Evolutionary conservation across 2,888 invertebrate genomes (phyloP).

Genomic region (Ophraella communa): DNA sequence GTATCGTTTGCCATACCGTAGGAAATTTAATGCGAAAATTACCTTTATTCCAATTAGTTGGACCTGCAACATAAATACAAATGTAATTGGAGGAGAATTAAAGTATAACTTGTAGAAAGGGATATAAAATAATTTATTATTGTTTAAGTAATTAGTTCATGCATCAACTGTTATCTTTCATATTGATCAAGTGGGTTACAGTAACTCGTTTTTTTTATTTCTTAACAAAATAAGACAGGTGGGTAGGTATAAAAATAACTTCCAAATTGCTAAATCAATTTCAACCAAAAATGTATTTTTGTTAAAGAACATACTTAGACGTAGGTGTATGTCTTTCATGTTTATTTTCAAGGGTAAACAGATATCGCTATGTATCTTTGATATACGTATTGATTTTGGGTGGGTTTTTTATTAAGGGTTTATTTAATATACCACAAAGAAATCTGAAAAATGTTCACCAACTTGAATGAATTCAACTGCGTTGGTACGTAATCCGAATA

Average conservation of each 20-base stretch:
- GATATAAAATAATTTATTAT: not conserved
- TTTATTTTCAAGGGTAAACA: not conserved
- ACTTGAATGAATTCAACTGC: too few relatives aligned
- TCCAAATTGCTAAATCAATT: too few relatives aligned
- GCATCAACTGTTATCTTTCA: not conserved
- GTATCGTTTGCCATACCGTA: constrained; percentile 60
- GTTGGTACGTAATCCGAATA: too few relatives aligned
- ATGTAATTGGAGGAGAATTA: not conserved
- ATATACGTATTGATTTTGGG: not conserved
- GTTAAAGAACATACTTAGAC: not conserved
- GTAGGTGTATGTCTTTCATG: not conserved
- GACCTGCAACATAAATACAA: not conserved
- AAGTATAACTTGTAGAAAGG: too few relatives aligned
- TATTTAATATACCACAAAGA: too few relatives aligned
- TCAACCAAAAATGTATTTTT: not conserved
- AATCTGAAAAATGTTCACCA: too few relatives aligned
- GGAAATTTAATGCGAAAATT: constrained; percentile 35
- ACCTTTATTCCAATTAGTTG: not conserved
- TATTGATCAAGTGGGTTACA: not conserved
- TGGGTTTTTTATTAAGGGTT: not conserved
- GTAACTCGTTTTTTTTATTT: not conserved
- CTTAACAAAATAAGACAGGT: not conserved
- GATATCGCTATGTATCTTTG: not conserved
- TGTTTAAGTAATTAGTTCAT: not conserved
- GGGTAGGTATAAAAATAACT: not conserved